Conservation (phyloP, 2,113 vertebrate genomes). For the Dryoscopus gambensis region DNA sequence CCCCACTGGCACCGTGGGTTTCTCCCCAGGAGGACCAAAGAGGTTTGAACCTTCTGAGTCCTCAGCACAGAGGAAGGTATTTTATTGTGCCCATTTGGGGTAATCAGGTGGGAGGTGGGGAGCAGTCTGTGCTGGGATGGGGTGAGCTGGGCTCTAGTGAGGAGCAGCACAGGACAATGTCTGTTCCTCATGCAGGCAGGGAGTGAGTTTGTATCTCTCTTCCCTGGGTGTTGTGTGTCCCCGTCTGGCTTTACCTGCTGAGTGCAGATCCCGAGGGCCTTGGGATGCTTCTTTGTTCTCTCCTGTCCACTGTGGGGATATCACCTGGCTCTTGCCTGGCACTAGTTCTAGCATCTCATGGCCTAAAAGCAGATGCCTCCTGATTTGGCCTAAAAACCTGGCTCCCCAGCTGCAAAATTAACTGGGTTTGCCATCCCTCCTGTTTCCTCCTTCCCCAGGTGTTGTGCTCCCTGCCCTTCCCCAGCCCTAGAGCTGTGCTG, state of each 20-base stretch:
- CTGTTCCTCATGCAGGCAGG: neutral
- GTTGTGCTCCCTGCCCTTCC: neutral
- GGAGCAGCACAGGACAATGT: neutral
- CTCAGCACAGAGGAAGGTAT: neutral
- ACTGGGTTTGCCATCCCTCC: neutral
- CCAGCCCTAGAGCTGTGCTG: neutral
- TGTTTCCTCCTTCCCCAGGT: neutral
- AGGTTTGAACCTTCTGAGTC: neutral
- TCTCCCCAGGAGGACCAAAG: neutral
- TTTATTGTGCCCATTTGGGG: neutral
- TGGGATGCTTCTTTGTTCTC: neutral
- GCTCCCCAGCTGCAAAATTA: neutral
- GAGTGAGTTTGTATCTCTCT: neutral
- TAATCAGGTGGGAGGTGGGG: neutral
- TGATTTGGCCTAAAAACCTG: neutral
- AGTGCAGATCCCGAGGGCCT: neutral
- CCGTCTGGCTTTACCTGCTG: neutral
- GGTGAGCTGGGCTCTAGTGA: neutral
- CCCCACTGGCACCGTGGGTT: neutral
- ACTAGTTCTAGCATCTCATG: neutral
- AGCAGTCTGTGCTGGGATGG: neutral
- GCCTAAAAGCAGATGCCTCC: neutral
- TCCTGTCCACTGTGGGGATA: neutral
- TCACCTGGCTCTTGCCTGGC: neutral
- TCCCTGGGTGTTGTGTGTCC: neutral